phyloP scores from a whole-genome alignment of 2,888 invertebrate genomes.

The Drosophila cognata region DNA sequence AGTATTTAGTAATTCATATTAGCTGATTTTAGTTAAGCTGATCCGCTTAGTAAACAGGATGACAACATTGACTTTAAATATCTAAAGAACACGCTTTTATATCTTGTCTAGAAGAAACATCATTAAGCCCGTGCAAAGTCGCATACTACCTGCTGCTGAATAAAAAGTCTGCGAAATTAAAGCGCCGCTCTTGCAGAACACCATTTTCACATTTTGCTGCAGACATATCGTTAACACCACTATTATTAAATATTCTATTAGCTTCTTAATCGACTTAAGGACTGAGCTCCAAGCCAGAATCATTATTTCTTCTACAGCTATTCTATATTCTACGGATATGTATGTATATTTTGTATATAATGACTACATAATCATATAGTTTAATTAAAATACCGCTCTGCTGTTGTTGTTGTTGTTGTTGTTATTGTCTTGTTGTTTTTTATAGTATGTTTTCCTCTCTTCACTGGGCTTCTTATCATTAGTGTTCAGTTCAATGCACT shows the following conservation, averaged over 20 bases:
- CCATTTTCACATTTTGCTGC: background rate
- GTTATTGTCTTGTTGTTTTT: slow-evolving; percentile 13
- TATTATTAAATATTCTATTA: slow-evolving; percentile 3
- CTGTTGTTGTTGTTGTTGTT: background rate
- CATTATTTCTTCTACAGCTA: slow-evolving; percentile 1
- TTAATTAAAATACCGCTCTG: slow-evolving; percentile 17
- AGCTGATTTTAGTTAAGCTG: background rate
- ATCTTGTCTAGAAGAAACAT: background rate
- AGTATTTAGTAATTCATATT: slow-evolving; percentile 11
- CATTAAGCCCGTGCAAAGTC: background rate
- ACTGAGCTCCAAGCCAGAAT: background rate
- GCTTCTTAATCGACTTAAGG: slow-evolving; percentile 1
- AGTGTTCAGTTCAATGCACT: slow-evolving; percentile 58
- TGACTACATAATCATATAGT: slow-evolving; percentile 12
- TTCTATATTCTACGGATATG: background rate
- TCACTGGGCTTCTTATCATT: slow-evolving; percentile 42
- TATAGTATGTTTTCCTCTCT: slow-evolving; percentile 17
- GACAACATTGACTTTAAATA: background rate
- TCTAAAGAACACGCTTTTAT: background rate
- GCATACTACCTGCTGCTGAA: background rate
- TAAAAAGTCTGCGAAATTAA: background rate
- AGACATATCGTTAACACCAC: background rate
- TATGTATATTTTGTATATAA: background rate
- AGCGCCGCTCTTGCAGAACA: background rate
- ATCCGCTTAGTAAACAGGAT: background rate